Evolutionary conservation across 2,888 invertebrate species (phyloP).

Genomic region (Halocaridina rubra): DNA sequence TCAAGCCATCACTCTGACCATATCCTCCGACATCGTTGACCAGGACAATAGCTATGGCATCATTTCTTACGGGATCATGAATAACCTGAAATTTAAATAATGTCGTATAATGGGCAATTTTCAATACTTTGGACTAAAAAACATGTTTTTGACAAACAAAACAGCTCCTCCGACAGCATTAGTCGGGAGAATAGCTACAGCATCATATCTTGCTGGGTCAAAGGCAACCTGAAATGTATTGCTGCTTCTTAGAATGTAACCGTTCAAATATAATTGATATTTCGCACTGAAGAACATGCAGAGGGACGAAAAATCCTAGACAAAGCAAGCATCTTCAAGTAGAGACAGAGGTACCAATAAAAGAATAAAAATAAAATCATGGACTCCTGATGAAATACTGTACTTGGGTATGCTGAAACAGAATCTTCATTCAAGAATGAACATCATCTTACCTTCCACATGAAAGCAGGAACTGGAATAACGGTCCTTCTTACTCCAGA

Average conservation of each 20-base stretch:
- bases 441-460: slow-evolving; percentile 63
- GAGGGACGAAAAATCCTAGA: neutral
- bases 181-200: no score
- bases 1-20: neutral
- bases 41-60: slow-evolving; percentile 34
- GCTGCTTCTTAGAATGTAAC: no score
- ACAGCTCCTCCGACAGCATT: no score
- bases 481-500: neutral
- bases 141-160: no score
- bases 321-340: neutral
- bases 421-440: neutral
- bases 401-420: neutral
- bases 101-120: neutral
- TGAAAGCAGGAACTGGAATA: slow-evolving; percentile 62
- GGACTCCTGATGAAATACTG: neutral
- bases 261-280: neutral
- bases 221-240: no score
- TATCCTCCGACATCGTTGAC: slow-evolving; percentile 32
- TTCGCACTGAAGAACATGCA: neutral
- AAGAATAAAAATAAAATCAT: no score
- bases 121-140: neutral
- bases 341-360: no score
- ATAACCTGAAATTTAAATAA: slow-evolving; percentile 33
- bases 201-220: no score
- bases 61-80: neutral